These are phyloP conservation scores for Troides oblongomaculatus DNA, from an alignment of 2,888 invertebrate genomes.

Conservation along the genomic window DNA sequence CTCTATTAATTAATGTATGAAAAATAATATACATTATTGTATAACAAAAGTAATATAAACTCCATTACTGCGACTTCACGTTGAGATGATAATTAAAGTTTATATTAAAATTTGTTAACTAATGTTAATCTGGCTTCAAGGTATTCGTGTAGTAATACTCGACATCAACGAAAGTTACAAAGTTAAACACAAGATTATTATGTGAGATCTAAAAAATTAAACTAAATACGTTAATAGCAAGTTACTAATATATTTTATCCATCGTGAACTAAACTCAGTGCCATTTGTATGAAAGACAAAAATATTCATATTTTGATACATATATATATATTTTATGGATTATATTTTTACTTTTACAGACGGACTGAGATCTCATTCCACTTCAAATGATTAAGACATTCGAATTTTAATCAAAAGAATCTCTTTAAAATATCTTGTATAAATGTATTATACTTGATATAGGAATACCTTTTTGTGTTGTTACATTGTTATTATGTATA, in stretches of 20 bases:
- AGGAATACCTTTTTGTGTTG: too few species aligned
- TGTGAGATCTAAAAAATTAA: slow-evolving; percentile 19
- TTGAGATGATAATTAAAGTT: background rate
- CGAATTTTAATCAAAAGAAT: too few species aligned
- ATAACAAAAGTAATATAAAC: slow-evolving; percentile 40
- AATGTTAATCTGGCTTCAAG: background rate
- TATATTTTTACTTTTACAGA: too few species aligned
- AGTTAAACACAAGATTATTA: slow-evolving; percentile 11
- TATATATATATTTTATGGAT: background rate
- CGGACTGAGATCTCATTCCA: too few species aligned
- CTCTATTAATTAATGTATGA: slow-evolving; percentile 40
- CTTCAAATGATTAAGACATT: too few species aligned
- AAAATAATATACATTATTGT: slow-evolving; percentile 41
- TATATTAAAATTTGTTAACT: background rate
- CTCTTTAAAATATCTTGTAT: too few species aligned
- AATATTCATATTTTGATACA: background rate
- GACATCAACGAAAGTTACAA: slow-evolving; percentile 1
- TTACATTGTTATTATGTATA: too few species aligned
- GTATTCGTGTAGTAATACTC: background rate
- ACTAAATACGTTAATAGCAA: background rate
- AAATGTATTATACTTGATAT: too few species aligned
- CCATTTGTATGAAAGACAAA: background rate
- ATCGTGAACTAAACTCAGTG: background rate
- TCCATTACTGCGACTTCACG: slow-evolving; percentile 30
- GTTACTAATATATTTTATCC: background rate